Evolutionary conservation across 1,140 invertebrate genomes (phyloP).

Genomic region (Lepidurus arcticus): DNA sequence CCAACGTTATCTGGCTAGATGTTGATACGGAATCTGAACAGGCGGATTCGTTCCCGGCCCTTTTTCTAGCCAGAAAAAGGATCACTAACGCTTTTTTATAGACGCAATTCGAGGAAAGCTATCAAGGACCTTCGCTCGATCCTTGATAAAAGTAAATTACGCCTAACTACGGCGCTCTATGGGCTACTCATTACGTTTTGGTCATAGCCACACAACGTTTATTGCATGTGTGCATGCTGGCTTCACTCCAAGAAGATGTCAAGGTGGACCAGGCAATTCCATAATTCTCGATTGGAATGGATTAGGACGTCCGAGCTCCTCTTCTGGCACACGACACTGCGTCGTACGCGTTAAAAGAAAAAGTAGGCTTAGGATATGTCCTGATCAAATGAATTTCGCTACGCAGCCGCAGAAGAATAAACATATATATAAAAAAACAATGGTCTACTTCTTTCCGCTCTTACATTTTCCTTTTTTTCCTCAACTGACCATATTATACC

Average conservation of each 20-base stretch:
- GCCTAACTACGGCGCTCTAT: background rate
- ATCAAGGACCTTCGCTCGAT: background rate
- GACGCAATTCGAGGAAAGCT: background rate
- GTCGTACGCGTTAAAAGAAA: background rate
- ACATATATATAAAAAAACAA: background rate
- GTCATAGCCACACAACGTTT: no score
- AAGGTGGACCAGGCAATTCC: conserved; percentile 13
- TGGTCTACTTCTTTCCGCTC: background rate
- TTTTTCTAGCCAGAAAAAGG: no score
- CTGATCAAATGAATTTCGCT: background rate
- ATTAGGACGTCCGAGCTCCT: background rate
- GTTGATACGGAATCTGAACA: no score
- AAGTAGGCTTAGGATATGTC: background rate
- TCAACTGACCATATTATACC: background rate
- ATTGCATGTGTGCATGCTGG: background rate
- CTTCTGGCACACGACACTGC: background rate
- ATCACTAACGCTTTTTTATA: background rate
- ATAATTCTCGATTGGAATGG: background rate
- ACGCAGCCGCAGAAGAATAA: background rate
- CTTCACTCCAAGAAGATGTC: background rate
- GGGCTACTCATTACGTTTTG: no score
- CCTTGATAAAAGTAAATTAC: background rate
- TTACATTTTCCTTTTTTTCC: background rate
- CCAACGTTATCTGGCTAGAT: no score
- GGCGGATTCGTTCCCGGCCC: no score